phyloP scores from a whole-genome alignment of 2,888 invertebrate species.

The Leucozona laternaria region DNA sequence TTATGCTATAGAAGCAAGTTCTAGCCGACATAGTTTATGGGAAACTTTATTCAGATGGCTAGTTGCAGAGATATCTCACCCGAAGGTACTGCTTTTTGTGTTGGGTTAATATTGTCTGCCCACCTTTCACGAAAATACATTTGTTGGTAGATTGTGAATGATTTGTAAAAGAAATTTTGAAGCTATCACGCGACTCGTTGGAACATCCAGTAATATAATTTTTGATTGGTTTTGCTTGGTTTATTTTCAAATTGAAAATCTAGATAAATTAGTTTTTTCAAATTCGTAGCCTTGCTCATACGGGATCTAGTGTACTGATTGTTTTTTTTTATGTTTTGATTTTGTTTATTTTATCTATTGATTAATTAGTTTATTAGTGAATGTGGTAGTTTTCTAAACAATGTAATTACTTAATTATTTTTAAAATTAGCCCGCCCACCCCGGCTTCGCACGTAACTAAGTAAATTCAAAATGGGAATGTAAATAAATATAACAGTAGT shows the following conservation, averaged over 20 bases:
- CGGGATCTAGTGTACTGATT: too few relatives aligned
- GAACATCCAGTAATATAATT: background rate
- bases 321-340: too few relatives aligned
- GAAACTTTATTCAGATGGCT: background rate
- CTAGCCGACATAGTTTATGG: background rate
- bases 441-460: too few relatives aligned
- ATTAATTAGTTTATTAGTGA: too few relatives aligned
- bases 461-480: too few relatives aligned
- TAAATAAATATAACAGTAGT: too few relatives aligned
- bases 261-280: background rate
- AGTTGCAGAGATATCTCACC: background rate
- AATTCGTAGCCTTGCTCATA: too few relatives aligned
- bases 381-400: too few relatives aligned
- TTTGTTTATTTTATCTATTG: too few relatives aligned
- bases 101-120: background rate
- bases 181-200: background rate
- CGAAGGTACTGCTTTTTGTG: background rate
- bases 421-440: too few relatives aligned
- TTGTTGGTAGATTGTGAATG: background rate
- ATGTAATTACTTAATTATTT: too few relatives aligned
- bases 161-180: background rate
- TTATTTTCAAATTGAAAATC: background rate
- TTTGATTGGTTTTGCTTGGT: background rate
- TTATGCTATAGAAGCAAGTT: background rate
- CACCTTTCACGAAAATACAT: background rate